Conservation (phyloP, 2,797 vertebrate genomes). For the Pantherophis vulpinus region DNA sequence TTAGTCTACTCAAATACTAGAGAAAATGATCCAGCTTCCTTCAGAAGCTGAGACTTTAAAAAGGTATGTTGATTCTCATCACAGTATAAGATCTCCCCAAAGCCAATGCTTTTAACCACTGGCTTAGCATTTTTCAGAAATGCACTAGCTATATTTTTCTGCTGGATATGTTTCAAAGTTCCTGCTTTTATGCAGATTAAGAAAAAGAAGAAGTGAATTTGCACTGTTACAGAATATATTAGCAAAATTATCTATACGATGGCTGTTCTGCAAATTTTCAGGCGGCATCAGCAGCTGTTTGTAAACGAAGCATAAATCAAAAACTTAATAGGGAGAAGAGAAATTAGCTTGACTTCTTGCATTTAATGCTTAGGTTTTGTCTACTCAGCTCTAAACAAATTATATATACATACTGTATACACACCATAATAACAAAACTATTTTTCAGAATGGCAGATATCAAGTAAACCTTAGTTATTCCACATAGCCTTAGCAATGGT, state of each 20-base stretch:
- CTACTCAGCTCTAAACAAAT: constrained; percentile 19
- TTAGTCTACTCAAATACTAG: not conserved
- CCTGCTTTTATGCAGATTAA: not conserved
- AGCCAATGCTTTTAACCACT: not conserved
- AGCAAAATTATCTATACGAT: constrained; percentile 25
- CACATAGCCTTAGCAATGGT: constrained; percentile 38
- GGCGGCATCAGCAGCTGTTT: constrained; percentile 15
- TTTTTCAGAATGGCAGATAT: constrained; percentile 27
- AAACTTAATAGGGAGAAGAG: constrained; percentile 34
- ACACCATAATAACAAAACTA: constrained; percentile 34
- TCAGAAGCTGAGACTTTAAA: not conserved
- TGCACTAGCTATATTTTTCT: not conserved
- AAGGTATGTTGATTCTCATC: not conserved
- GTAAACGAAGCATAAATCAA: constrained; percentile 50
- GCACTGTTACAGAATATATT: not conserved
- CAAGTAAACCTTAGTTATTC: constrained; percentile 50
- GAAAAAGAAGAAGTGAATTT: constrained; percentile 6
- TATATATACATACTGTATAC: not conserved
- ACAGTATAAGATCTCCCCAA: not conserved
- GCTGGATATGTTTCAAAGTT: not conserved
- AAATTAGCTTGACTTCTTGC: constrained; percentile 38
- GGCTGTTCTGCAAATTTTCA: constrained; percentile 27
- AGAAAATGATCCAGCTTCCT: not conserved
- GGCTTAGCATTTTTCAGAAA: not conserved
- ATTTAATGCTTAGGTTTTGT: constrained; percentile 34